Evolutionary conservation across 2,888 invertebrate species (phyloP), one percentile per base, ranked within the genome.

Genomic region (Arrhopalites spinosus): DNA sequence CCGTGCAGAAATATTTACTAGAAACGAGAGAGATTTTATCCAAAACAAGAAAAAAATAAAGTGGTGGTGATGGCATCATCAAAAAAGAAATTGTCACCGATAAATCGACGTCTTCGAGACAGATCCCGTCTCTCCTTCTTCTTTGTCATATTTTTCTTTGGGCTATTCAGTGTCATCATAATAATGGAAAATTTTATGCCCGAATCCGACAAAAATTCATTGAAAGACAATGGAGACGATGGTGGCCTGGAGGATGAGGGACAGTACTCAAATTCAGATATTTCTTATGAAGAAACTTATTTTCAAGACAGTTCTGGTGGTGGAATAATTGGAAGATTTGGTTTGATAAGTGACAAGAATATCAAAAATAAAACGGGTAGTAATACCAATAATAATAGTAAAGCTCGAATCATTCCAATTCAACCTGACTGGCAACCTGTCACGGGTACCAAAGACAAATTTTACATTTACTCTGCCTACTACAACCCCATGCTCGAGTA

Each of bases 391-490:
- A 68, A 25, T 45, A 45, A 68, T 25, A 53, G 63, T 71, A 67
- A 61, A 64, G 27, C 64, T 45, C 59, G 53, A 64, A 74, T 63
- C 17, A 23, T 59, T 23, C 71, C 72, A 7, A 56, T 67, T 29
- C 67, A 80, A 75, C 75, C 82, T 17, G 82, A 82, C 77, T 86
- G 86, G 86, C 85, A 85, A 79, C 82, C 83, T 56, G 86, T 86
- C 30, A 78, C 78, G n/a, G 84, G 84, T 59, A 82, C 85, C 5
- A 81, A 80, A 56, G 84, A 85, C 72, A 93, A 93, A 86, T 96
- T 96, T 87, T 94, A 91, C 87, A 94, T 96, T 71, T 96, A 94
- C 85, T 95, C 95, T 13, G 95, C 96, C 69, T 96, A 92, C 85
- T 93, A 91, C 84, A 95, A 96, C 86, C 80, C 83, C 56, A 29